Evolutionary conservation across 1,140 invertebrate species (phyloP), one percentile per base, ranked within the genome.

Genomic region (Meloidogyne exigua): DNA sequence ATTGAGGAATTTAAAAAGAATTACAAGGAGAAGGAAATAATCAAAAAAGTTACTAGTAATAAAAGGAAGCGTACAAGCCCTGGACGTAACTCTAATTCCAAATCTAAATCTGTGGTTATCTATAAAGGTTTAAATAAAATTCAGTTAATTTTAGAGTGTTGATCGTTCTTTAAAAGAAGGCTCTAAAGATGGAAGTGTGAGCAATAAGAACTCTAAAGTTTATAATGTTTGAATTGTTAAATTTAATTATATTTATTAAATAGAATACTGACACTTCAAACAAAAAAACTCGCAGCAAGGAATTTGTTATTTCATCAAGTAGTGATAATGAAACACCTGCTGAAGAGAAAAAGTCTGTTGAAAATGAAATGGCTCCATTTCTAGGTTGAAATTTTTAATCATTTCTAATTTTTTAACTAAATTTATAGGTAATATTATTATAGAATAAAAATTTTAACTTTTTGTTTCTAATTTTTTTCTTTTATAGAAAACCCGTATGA

Each of bases 291-390:
- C 25, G 18, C 28, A 71, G 32, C 32, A 71, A 44, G 10, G 68
- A 71, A n/a, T 71, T 71, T 2, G 68, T 71, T 5, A 44, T 71
- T 18, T 71, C 68, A 15, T 71, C 68, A 10, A 71, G 68, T 62
- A 71, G 68, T 18, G 68, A 71, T 62, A 57, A 32, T 7, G 68
- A 71, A 9, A 12, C 49, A 57, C 49, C 49, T 57, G 18, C 39
- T 57, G 32, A 62, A 49, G 68, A 57, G 15, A 71, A 18, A n/a
- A 69, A 26, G 12, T 18, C 28, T 69, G 68, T 39, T 25, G 15
- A 21, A 71, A n/a, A 71, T n/a, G 39, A 71, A 71, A 62, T 44
- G 23, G 18, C 28, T 3, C 32, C 36, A 26, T 44, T 26, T 13
- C 23, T 62, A 15, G 32, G 68, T 25, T 12, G 3, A 70, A 7